Base-by-base conservation (phyloP, 2,888 invertebrate species). In the Apomyelois bistriatella region DNA sequence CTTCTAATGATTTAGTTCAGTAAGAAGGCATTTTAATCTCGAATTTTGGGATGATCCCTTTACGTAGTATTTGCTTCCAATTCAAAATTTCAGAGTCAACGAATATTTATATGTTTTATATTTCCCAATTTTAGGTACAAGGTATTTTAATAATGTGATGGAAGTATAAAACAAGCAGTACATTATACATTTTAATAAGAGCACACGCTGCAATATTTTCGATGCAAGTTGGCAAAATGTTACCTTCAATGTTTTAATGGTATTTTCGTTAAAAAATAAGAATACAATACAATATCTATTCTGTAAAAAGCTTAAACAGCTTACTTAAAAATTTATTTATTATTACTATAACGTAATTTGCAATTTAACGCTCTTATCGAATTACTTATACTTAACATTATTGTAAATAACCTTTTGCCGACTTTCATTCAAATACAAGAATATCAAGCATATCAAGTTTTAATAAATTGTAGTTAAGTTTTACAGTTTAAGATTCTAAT, bases 381-480 rank as follows among this genome's bases (percentile, higher is more conserved):
- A n/a, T n/a, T n/a, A n/a, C n/a, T n/a, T n/a, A n/a, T n/a, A n/a
- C n/a, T 28, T 3, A 3, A 5, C 28, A 28, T 28, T 28, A 28
- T 28, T 28, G 4, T 3, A 59, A 47, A 49, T 51, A 52, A 48
- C 52, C 48, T 68, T 76, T 73, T 69, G 76, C 74, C 74, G 69
- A 75, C 66, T 72, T 69, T 70, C 64, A 57, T 60, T 64, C 48
- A 57, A 65, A 70, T 64, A 74, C 81, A 83, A 88, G 81, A 89
- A 88, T 88, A 90, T 89, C 89, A 89, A 89, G 74, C 87, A 90
- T 90, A 90, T 89, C 89, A 78, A 77, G 72, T 70, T 57, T 63
- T 69, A 67, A 61, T 61, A 74, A 22, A 73, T 74, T 68, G 67
- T 70, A 70, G 65, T 68, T 70, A 76, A 71, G 70, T 66, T 69